phyloP scores from a whole-genome alignment of 2,113 vertebrate genomes.

The Drymodes brunneopygia region DNA sequence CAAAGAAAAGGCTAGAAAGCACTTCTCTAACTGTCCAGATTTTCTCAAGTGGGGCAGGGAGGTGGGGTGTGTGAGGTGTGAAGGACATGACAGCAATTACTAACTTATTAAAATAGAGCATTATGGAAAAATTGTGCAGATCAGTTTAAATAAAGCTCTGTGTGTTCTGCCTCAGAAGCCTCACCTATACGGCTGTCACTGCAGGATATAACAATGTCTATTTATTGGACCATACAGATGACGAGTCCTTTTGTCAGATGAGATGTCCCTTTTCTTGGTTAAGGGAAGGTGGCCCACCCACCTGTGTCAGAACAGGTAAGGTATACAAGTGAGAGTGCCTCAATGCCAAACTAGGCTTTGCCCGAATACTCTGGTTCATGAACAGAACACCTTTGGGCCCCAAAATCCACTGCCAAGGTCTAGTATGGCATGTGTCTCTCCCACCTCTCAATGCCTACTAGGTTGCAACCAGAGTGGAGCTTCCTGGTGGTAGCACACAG shows the following conservation, averaged over 20 bases:
- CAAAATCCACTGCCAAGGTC: neutral
- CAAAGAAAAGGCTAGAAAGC: neutral
- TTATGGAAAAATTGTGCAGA: neutral
- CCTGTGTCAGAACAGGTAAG: rapidly evolving
- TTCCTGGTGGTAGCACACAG: neutral
- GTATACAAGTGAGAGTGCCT: neutral
- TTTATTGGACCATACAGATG: neutral
- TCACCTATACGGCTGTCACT: neutral
- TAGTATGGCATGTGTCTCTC: neutral
- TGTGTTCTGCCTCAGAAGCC: neutral
- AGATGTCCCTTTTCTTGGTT: neutral
- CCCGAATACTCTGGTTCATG: no score
- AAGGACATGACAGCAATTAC: neutral
- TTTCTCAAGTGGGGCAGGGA: neutral
- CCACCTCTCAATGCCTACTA: neutral
- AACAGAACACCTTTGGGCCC: no score
- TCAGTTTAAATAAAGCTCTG: neutral
- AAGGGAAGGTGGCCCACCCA: neutral
- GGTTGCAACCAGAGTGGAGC: neutral
- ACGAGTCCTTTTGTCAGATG: rapidly evolving
- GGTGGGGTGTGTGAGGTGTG: neutral
- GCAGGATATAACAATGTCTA: neutral
- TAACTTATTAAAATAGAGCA: neutral
- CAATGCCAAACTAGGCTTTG: neutral
- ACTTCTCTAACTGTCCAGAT: neutral